Evolutionary conservation across 2,888 invertebrate species (phyloP), one percentile per base, ranked within the genome.

Genomic region (Drosophila pseudotakahashii): DNA sequence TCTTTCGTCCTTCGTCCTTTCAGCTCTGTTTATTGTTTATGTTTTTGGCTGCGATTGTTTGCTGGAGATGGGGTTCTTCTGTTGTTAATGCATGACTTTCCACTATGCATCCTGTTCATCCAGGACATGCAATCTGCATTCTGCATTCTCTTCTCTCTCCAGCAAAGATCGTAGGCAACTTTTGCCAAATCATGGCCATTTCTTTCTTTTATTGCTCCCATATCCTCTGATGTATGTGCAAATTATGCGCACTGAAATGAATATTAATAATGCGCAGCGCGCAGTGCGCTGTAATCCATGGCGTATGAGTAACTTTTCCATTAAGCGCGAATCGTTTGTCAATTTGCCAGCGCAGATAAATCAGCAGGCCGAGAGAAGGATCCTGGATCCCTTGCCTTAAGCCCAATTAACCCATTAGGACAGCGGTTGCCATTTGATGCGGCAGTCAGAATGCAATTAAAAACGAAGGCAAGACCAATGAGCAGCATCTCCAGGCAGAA

Each of bases 401-500:
- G 69, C 77, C 81, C 81, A 81, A 87, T 87, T 81, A 81, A 81
- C 81, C 81, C 84, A 81, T 81, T 83, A 87, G 77, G 63, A 53
- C 59, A 45, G 68, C 63, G 68, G 60, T 53, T 69, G 57, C 78
- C 76, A 82, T 82, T 79, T 77, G 77, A 82, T 75, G 73, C 82
- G 68, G 79, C 75, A 77, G 77, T 59, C 76, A 72, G 81, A 87
- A 88, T 87, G 82, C 85, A 83, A 88, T 84, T 83, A 83, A 85
- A 75, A 73, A 58, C 2, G 30, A 2, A 72, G 50, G 14, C 52
- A 36, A 42, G 39, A 50, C 47, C 48, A 34, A 32, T 36, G 42
- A 26, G 42, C 23, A 36, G 72, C 34, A 37, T 47, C 26, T 26
- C 26, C 19, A 34, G 34, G 36, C 55, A 19, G 26, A 26, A 26